These are phyloP conservation scores for Cecidostiba fungosa DNA, from an alignment of 2,888 invertebrate species.

Conservation along the genomic window DNA sequence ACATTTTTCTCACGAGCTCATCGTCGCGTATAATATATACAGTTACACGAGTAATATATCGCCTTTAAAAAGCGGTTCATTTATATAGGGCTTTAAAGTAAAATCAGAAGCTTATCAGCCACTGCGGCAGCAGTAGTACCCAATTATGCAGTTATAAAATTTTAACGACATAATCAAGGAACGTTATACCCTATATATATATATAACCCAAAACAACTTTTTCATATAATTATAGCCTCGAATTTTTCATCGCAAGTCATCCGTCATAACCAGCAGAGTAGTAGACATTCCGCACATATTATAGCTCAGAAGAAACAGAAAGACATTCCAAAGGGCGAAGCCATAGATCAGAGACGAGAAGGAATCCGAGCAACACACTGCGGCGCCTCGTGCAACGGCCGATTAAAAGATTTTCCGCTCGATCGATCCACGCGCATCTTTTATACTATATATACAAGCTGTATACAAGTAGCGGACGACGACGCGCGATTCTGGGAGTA, in stretches of 20 bases:
- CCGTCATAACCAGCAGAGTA: neutral
- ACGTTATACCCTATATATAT: neutral
- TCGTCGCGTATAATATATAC: neutral
- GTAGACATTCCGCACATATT: neutral
- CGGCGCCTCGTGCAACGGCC: slow-evolving; percentile 35
- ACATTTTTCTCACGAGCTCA: neutral
- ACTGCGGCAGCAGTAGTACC: neutral
- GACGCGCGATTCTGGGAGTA: neutral
- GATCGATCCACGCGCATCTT: slow-evolving; percentile 31
- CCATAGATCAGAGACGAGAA: neutral
- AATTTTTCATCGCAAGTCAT: neutral
- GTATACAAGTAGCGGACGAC: slow-evolving; percentile 37
- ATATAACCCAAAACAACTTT: too few relatives aligned
- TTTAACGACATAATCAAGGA: neutral
- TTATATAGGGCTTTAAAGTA: neutral
- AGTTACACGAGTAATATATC: neutral
- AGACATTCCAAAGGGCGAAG: neutral
- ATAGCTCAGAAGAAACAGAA: neutral
- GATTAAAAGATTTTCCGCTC: slow-evolving; percentile 52
- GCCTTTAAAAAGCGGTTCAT: neutral
- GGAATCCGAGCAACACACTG: neutral
- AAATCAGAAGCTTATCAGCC: neutral
- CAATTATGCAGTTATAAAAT: neutral
- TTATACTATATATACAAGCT: neutral
- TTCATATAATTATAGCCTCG: neutral